Conservation (phyloP, 2,113 vertebrate genomes). For the Tylochromis polylepis region DNA sequence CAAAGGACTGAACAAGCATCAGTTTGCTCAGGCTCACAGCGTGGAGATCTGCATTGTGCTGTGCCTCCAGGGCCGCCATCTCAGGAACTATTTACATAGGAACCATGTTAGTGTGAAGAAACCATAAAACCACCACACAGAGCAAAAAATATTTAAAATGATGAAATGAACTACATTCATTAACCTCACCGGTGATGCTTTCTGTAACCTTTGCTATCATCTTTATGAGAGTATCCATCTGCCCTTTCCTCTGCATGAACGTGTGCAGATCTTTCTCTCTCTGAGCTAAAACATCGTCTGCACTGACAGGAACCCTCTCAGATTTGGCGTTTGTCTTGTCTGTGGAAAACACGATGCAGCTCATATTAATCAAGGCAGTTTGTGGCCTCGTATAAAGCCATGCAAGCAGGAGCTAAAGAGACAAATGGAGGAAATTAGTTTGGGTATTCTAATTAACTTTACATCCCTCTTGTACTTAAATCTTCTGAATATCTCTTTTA, state of each 20-base stretch:
- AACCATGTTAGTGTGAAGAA: not conserved
- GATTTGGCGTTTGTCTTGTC: slow-evolving; percentile 32
- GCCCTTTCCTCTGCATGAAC: slow-evolving; percentile 21
- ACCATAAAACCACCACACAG: not conserved
- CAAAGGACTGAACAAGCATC: slow-evolving; percentile 38
- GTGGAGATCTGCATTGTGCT: slow-evolving; percentile 42
- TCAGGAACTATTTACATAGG: slow-evolving; percentile 55
- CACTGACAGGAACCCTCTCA: not conserved
- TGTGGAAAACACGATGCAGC: slow-evolving; percentile 10
- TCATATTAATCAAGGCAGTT: not conserved
- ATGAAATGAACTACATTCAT: not conserved
- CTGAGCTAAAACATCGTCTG: slow-evolving; percentile 40
- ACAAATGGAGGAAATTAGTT: not conserved
- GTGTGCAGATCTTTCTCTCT: slow-evolving; percentile 49
- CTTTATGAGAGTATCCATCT: slow-evolving; percentile 64
- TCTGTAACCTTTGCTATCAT: slow-evolving; percentile 71
- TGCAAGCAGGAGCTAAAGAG: not conserved
- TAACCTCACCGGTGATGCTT: slow-evolving; percentile 55
- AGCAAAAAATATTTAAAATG: not conserved
- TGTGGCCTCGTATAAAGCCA: not conserved
- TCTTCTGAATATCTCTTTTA: not conserved
- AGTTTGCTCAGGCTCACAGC: slow-evolving; percentile 44
- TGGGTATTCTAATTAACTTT: not conserved
- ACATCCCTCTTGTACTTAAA: not conserved
- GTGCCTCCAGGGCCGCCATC: slow-evolving; percentile 42